phyloP scores from a whole-genome alignment of 2,888 invertebrate species.

The Drosophila quinaria region DNA sequence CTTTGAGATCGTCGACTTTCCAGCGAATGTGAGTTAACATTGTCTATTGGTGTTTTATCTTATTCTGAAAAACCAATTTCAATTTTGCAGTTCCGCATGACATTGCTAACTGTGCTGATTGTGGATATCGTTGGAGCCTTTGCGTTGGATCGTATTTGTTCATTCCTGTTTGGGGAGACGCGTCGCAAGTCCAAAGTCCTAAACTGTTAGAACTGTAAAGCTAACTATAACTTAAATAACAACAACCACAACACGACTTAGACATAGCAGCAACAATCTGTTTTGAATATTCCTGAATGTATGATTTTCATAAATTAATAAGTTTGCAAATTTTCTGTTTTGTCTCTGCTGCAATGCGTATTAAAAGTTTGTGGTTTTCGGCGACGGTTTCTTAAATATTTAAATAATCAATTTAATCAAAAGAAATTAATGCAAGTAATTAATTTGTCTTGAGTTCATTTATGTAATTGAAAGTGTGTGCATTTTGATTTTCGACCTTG shows the following conservation, averaged over 20 bases:
- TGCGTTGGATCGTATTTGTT: constrained; percentile 93
- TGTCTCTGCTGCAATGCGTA: constrained; percentile 32
- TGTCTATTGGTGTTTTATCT: background rate
- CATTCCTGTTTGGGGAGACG: constrained; percentile 95
- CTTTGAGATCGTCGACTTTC: constrained; percentile 98
- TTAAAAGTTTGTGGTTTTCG: constrained; percentile 30
- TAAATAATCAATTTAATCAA: constrained; percentile 15
- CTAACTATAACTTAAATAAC: constrained; percentile 6
- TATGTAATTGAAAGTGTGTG: constrained; percentile 34
- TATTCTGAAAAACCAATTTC: constrained; percentile 49
- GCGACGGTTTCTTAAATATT: constrained; percentile 64
- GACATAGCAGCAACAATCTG: constrained; percentile 13
- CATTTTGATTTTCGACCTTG: constrained; percentile 23
- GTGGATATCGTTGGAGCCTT: constrained; percentile 95
- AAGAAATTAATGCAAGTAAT: background rate
- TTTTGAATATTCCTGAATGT: constrained; percentile 4
- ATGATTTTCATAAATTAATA: constrained; percentile 21
- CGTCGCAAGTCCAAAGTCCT: constrained; percentile 85
- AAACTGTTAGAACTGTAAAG: constrained; percentile 55
- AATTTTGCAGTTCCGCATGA: constrained; percentile 92
- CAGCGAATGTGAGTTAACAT: constrained; percentile 91
- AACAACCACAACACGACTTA: constrained; percentile 20
- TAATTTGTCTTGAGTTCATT: constrained; percentile 20
- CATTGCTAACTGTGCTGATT: constrained; percentile 92
- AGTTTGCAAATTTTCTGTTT: constrained; percentile 10